Conservation (phyloP, 2,797 vertebrate species). For the Enteromius mattozi region DNA sequence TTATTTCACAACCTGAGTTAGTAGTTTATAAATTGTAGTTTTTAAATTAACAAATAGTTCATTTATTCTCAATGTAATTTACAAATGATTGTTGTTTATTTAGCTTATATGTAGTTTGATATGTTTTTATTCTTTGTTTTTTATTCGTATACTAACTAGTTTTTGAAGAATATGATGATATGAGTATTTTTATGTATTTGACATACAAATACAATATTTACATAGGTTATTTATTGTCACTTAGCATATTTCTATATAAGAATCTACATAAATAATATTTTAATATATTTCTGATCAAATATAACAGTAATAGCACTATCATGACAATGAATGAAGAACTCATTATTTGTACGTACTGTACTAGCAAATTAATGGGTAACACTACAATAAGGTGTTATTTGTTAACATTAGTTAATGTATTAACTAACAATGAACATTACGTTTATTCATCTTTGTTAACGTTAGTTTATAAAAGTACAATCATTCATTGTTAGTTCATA, state of each 20-base stretch:
- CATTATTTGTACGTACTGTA: neutral
- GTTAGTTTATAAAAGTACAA: no score
- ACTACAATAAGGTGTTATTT: no score
- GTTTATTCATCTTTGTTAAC: no score
- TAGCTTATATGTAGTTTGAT: neutral
- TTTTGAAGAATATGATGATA: neutral
- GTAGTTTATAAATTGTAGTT: no score
- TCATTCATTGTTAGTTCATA: no score
- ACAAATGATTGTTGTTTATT: neutral
- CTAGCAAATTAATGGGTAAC: no score
- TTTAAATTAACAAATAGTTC: no score
- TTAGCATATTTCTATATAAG: neutral
- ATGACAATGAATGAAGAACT: neutral
- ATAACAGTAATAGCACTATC: neutral
- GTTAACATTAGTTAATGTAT: no score
- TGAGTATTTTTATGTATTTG: neutral
- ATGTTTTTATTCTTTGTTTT: neutral
- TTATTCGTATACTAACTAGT: neutral
- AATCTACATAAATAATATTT: no score
- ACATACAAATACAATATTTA: neutral
- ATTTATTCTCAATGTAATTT: neutral
- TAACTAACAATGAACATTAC: no score
- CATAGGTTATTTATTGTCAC: neutral
- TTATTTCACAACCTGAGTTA: no score
- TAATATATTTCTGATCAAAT: no score